Conservation (phyloP, 2,888 invertebrate species). For the Amorpha juglandis region DNA sequence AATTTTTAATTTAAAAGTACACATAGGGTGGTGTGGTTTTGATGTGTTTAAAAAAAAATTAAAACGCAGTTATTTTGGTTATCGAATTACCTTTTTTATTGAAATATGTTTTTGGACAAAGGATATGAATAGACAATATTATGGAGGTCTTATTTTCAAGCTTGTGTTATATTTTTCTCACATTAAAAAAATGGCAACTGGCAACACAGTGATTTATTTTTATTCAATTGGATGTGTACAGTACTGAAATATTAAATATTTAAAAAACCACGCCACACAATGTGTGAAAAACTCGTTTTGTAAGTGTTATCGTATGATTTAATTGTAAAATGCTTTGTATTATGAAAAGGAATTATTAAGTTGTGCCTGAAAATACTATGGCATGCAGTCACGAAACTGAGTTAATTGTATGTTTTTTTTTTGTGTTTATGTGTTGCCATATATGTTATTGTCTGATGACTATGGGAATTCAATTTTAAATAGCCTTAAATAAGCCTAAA, state of each 20-base stretch:
- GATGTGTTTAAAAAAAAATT: slow-evolving; percentile 49
- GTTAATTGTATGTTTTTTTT: not conserved
- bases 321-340: slow-evolving; percentile 26
- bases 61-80: too few relatives aligned
- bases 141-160: too few relatives aligned
- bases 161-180: too few relatives aligned
- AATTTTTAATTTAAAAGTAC: slow-evolving; percentile 26
- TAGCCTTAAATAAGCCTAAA: too few relatives aligned
- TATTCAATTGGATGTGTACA: too few relatives aligned
- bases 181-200: too few relatives aligned
- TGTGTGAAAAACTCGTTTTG: not conserved
- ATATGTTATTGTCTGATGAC: not conserved
- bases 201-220: too few relatives aligned
- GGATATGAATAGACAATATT: too few relatives aligned
- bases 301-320: slow-evolving; percentile 24
- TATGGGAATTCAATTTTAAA: too few relatives aligned
- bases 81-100: too few relatives aligned
- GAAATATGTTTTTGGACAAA: not conserved
- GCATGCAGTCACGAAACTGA: not conserved
- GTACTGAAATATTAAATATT: too few relatives aligned
- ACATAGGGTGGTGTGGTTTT: slow-evolving; percentile 35
- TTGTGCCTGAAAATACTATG: slow-evolving; percentile 17
- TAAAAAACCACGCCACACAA: not conserved
- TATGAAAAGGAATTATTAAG: slow-evolving; percentile 20
- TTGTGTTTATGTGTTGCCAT: not conserved